Evolutionary conservation across 2,113 vertebrate species (phyloP).

Genomic region (Trichomycterus rosablanca): DNA sequence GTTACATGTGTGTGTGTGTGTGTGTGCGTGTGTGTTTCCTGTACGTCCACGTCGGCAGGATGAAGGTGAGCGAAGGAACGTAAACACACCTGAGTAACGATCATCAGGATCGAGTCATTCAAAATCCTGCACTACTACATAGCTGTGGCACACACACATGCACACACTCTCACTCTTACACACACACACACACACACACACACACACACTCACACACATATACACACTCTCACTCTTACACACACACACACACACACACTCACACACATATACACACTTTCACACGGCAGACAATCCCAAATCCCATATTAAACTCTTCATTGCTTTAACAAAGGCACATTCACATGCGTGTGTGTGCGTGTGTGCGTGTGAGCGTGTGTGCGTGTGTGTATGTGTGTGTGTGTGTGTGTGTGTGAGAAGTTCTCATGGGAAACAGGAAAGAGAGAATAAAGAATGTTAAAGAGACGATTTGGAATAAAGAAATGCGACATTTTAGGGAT

Average conservation of each 20-base stretch:
- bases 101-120: background rate
- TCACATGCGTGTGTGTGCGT: constrained; percentile 35
- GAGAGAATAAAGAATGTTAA: background rate
- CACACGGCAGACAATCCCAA: background rate
- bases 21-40: no score
- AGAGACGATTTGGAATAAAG: constrained; percentile 8
- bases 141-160: background rate
- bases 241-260: background rate
- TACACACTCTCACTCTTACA: no score
- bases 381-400: constrained; percentile 26
- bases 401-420: background rate
- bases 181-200: background rate
- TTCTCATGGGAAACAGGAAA: constrained; percentile 32
- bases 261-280: background rate
- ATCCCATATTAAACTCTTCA: background rate
- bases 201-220: background rate
- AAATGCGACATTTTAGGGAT: background rate
- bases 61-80: background rate
- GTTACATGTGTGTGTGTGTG: no score
- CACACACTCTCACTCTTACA: background rate
- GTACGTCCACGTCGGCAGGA: no score
- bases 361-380: constrained; percentile 44
- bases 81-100: background rate
- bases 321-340: background rate
- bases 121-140: constrained; percentile 25